phyloP scores from a whole-genome alignment of 1,140 invertebrate genomes.

The Brachionus sp. region DNA sequence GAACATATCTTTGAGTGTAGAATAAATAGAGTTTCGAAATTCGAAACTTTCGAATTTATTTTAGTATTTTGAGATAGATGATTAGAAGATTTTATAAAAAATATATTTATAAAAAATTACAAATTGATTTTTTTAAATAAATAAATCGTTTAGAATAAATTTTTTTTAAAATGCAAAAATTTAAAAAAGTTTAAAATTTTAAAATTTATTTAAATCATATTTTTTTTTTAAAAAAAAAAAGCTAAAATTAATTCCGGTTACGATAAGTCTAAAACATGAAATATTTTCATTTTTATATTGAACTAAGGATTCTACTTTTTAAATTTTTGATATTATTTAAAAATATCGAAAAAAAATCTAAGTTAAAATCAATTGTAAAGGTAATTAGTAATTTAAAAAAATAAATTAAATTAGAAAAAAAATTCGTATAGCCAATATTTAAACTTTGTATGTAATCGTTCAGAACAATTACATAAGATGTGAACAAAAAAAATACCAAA shows the following conservation, averaged over 20 bases:
- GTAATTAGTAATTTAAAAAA: constrained; percentile 8
- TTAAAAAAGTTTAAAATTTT: not conserved
- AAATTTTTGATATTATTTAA: constrained; percentile 38
- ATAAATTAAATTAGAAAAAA: not conserved
- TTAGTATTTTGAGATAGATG: too few species aligned
- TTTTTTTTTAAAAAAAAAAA: not conserved
- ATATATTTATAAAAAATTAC: too few species aligned
- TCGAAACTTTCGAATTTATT: too few species aligned
- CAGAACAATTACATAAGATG: not conserved
- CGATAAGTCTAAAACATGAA: not conserved
- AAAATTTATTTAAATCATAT: not conserved
- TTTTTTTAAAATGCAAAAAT: too few species aligned
- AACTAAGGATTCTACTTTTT: not conserved
- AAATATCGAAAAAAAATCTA: constrained; percentile 24
- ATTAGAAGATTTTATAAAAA: too few species aligned
- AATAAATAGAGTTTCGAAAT: too few species aligned
- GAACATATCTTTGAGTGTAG: too few species aligned
- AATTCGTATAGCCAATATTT: not conserved
- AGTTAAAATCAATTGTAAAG: constrained; percentile 28
- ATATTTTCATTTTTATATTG: not conserved
- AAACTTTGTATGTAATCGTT: constrained; percentile 15
- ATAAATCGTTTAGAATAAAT: too few species aligned
- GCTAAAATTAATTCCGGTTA: not conserved
- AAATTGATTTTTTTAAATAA: too few species aligned
- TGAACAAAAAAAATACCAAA: constrained; percentile 16